phyloP scores from a whole-genome alignment of 2,797 vertebrate genomes.

The Agapornis canus region DNA sequence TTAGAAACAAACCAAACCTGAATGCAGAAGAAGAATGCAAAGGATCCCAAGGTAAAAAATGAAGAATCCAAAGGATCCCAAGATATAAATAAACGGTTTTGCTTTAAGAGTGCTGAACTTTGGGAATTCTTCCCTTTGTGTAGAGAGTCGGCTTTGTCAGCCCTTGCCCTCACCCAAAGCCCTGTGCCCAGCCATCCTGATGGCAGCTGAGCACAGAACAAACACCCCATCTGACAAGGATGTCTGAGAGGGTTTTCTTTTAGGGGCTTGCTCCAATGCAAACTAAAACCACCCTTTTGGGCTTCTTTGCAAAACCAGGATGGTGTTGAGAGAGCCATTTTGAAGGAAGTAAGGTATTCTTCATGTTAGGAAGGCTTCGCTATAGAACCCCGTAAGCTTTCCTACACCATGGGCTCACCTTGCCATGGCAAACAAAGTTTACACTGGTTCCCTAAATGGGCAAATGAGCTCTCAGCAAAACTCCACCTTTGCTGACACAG shows the following conservation, averaged over 20 bases:
- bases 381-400: neutral
- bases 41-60: neutral
- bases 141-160: neutral
- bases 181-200: neutral
- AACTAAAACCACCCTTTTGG: neutral
- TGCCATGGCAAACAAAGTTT: neutral
- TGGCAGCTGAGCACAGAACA: neutral
- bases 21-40: neutral
- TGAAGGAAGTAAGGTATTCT: neutral
- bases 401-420: neutral
- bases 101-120: neutral
- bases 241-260: neutral
- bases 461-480: constrained; percentile 38
- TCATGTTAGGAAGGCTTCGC: neutral
- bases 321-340: neutral
- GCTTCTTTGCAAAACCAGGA: neutral
- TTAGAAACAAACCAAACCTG: neutral
- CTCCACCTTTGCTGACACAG: constrained; percentile 32
- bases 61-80: neutral
- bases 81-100: neutral
- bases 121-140: neutral
- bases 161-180: neutral
- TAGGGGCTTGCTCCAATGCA: neutral
- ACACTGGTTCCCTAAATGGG: neutral
- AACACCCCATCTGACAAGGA: neutral